A percentile compares a stretch with the other conserved stretches of the same genome.
phyloP scores from a whole-genome alignment of 2,888 invertebrate species.

The Catocala fraxini region DNA sequence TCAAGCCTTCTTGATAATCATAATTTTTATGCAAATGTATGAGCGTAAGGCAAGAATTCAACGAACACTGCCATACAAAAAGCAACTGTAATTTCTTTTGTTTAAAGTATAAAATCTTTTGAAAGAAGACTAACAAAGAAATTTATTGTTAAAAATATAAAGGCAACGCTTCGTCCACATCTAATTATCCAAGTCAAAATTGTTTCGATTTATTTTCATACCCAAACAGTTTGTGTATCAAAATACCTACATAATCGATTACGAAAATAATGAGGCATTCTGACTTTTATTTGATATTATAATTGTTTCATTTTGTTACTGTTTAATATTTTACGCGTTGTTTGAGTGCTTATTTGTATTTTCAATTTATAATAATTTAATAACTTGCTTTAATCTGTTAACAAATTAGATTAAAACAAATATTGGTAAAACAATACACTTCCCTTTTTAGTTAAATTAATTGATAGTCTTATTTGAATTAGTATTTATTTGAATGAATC shows the following conservation, averaged over 20 bases:
- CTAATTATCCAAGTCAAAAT: slow-evolving; percentile 58
- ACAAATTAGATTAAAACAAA: too few relatives aligned
- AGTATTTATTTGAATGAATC: too few relatives aligned
- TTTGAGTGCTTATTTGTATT: neutral
- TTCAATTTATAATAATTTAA: neutral
- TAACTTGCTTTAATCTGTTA: too few relatives aligned
- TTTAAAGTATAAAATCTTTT: neutral
- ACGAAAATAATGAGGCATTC: slow-evolving; percentile 43
- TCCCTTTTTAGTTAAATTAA: too few relatives aligned
- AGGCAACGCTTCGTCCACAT: slow-evolving; percentile 48
- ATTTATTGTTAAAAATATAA: slow-evolving; percentile 26
- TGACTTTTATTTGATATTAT: too few relatives aligned
- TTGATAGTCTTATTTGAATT: too few relatives aligned
- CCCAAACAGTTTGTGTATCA: slow-evolving; percentile 32
- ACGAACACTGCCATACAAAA: slow-evolving; percentile 29
- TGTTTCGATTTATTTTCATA: slow-evolving; percentile 54
- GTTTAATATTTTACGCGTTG: neutral
- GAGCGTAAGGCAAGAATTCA: slow-evolving; percentile 21
- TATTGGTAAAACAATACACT: too few relatives aligned
- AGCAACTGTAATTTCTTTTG: slow-evolving; percentile 3
- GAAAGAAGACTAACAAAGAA: slow-evolving; percentile 7
- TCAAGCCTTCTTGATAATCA: slow-evolving; percentile 60
- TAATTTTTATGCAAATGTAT: slow-evolving; percentile 68
- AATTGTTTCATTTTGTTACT: too few relatives aligned
- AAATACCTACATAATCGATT: slow-evolving; percentile 42